Evolutionary conservation across 2,797 vertebrate genomes (phyloP).

Genomic region (Pogonophryne albipinna): DNA sequence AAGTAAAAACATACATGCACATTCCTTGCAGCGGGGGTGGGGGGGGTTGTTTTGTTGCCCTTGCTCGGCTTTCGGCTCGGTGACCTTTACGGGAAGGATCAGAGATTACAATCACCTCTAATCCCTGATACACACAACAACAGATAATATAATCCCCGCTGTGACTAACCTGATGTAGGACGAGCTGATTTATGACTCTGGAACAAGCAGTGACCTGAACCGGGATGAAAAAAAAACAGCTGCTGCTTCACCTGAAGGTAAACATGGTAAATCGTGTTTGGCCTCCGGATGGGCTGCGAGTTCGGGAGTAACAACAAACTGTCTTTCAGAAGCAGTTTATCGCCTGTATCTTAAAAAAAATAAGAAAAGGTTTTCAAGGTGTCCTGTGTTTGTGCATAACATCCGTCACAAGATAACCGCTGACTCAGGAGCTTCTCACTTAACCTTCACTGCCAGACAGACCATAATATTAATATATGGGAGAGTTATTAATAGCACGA

Average conservation of each 20-base stretch:
- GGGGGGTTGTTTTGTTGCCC: constrained; percentile 62
- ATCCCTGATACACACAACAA: constrained; percentile 54
- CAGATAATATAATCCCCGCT: constrained; percentile 44
- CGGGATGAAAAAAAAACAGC: not conserved
- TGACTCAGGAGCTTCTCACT: constrained; percentile 66
- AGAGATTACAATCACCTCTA: constrained; percentile 65
- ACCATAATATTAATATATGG: constrained; percentile 46
- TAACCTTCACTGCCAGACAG: constrained; percentile 65
- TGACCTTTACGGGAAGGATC: constrained; percentile 67
- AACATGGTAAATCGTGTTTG: constrained; percentile 70
- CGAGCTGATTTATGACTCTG: constrained; percentile 69
- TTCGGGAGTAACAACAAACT: constrained; percentile 60
- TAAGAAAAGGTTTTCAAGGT: constrained; percentile 41
- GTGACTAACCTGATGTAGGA: constrained; percentile 34
- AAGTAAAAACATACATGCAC: constrained; percentile 58
- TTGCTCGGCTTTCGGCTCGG: constrained; percentile 47
- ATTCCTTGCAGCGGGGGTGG: constrained; percentile 66
- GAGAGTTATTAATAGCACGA: constrained; percentile 62
- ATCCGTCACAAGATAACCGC: constrained; percentile 44
- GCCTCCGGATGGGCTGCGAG: constrained; percentile 53
- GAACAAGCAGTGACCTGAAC: constrained; percentile 46
- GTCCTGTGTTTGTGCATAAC: constrained; percentile 49
- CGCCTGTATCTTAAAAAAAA: constrained; percentile 16
- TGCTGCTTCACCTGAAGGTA: constrained; percentile 53
- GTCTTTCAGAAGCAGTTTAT: constrained; percentile 47